Evolutionary conservation across 2,888 invertebrate species (phyloP).

Genomic region (Sinotaia quadrata): DNA sequence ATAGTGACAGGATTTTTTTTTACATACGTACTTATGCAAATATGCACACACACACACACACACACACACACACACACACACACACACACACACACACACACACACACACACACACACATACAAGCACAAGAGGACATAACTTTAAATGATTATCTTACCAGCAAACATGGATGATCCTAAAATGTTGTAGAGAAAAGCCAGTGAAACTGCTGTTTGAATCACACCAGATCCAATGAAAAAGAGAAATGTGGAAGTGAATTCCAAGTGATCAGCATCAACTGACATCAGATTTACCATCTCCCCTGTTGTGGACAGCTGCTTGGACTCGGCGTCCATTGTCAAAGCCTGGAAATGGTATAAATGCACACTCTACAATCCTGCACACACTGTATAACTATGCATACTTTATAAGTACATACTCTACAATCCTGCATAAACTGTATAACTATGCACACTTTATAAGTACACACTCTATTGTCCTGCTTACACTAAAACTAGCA

Average conservation of each 20-base stretch:
- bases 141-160: constrained; percentile 84
- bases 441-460: too few relatives aligned
- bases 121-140: neutral
- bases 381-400: too few relatives aligned
- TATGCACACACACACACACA: neutral
- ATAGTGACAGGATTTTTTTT: too few relatives aligned
- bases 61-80: neutral
- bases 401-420: too few relatives aligned
- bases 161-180: constrained; percentile 86
- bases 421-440: too few relatives aligned
- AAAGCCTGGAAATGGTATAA: constrained; percentile 14
- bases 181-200: constrained; percentile 76
- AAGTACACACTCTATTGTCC: too few relatives aligned
- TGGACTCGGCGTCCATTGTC: constrained; percentile 58
- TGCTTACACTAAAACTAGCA: too few relatives aligned
- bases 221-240: constrained; percentile 74
- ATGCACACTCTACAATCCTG: neutral
- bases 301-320: constrained; percentile 65
- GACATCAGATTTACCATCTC: constrained; percentile 72
- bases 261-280: constrained; percentile 66
- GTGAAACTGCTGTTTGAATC: constrained; percentile 85
- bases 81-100: neutral
- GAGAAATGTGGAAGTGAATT: constrained; percentile 54
- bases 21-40: too few relatives aligned
- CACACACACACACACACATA: neutral